Evolutionary conservation across 2,888 invertebrate genomes (phyloP).

Genomic region (Spisula solida): DNA sequence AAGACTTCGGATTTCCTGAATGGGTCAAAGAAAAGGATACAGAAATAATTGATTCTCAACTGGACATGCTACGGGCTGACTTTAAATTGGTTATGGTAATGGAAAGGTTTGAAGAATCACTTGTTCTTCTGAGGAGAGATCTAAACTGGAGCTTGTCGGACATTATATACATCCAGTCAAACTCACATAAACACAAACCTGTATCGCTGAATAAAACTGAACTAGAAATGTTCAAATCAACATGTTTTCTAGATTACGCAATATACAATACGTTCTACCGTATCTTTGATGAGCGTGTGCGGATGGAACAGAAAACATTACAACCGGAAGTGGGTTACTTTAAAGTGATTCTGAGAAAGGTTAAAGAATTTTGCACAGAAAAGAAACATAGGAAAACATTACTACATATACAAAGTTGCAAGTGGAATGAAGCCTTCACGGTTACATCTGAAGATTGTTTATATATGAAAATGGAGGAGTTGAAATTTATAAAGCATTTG

Average conservation of each 20-base stretch:
- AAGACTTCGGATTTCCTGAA: slow-evolving; percentile 61
- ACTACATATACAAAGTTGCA: not conserved
- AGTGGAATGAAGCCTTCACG: slow-evolving; percentile 37
- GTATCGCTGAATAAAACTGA: slow-evolving; percentile 27
- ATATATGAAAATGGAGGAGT: slow-evolving; percentile 23
- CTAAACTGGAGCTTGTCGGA: slow-evolving; percentile 51
- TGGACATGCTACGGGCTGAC: slow-evolving; percentile 34
- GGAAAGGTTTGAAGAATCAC: slow-evolving; percentile 58
- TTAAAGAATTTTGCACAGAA: slow-evolving; percentile 43
- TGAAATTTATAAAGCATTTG: slow-evolving; percentile 20
- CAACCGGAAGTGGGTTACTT: slow-evolving; percentile 54
- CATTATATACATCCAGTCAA: slow-evolving; percentile 52
- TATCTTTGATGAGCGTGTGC: slow-evolving; percentile 37
- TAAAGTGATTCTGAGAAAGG: slow-evolving; percentile 12
- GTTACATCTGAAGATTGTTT: slow-evolving; percentile 32
- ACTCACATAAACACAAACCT: slow-evolving; percentile 41
- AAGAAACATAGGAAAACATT: not conserved
- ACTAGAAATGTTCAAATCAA: slow-evolving; percentile 40
- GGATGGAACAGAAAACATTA: slow-evolving; percentile 35
- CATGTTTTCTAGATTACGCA: slow-evolving; percentile 56
- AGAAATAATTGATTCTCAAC: slow-evolving; percentile 6
- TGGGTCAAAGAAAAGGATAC: not conserved
- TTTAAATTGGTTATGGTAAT: slow-evolving; percentile 53
- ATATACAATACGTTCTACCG: slow-evolving; percentile 48
- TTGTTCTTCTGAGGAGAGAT: slow-evolving; percentile 54